These are phyloP conservation scores for Petrocephalus zakoni DNA, from an alignment of 2,113 vertebrate species.

Conservation along the genomic window DNA sequence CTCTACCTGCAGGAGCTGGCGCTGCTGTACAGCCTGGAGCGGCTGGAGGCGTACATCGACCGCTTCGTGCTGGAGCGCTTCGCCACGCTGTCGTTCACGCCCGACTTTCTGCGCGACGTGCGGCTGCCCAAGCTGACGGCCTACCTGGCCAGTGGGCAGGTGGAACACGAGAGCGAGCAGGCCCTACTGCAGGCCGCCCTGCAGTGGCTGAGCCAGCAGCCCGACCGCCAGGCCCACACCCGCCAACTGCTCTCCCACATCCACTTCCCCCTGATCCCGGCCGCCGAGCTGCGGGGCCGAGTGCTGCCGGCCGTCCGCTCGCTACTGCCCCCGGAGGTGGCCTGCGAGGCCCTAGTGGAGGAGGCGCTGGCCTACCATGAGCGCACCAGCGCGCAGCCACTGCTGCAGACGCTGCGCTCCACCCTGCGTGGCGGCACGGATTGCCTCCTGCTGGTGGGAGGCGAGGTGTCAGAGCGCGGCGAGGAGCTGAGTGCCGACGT, in stretches of 20 bases:
- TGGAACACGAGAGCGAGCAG: conserved; percentile 80
- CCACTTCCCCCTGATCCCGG: conserved; percentile 79
- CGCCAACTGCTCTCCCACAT: conserved; percentile 76
- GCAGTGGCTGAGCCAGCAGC: conserved; percentile 80
- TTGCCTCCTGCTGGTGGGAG: conserved; percentile 80
- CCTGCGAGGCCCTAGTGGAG: conserved; percentile 75
- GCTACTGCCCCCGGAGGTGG: conserved; percentile 70
- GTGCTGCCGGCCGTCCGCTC: conserved; percentile 73
- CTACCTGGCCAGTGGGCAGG: conserved; percentile 74
- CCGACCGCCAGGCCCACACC: conserved; percentile 64
- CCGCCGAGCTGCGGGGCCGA: conserved; percentile 67
- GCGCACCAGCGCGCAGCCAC: conserved; percentile 69
- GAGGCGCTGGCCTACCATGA: conserved; percentile 79
- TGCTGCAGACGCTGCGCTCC: conserved; percentile 75
- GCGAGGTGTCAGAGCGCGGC: conserved; percentile 85
- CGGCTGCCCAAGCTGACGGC: conserved; percentile 72
- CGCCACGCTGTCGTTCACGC: conserved; percentile 72
- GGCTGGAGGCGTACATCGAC: conserved; percentile 81
- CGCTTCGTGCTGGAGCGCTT: conserved; percentile 78
- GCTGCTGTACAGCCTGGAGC: conserved; percentile 83
- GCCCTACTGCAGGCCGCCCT: conserved; percentile 76
- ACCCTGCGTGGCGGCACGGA: conserved; percentile 66
- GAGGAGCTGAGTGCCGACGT: conserved; percentile 85
- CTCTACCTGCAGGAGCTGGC: conserved; percentile 88
- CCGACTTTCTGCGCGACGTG: conserved; percentile 74